A percentile compares a stretch with the other conserved stretches of the same genome.
phyloP scores from a whole-genome alignment of 2,888 invertebrate genomes.

The Sphaerophoria taeniata region DNA sequence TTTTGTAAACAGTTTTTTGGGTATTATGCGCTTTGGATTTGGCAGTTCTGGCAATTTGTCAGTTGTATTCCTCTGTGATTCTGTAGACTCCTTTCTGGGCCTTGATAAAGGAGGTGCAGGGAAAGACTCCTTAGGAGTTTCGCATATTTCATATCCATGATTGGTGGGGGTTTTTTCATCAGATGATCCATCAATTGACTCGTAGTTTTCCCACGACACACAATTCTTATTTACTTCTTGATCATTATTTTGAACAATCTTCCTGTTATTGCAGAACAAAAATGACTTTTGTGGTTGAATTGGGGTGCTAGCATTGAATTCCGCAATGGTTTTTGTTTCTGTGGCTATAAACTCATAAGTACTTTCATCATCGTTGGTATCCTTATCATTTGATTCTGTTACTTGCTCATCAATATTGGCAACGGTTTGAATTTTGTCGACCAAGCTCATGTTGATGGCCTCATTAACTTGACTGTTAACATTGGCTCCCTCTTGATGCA shows the following conservation, averaged over 20 bases:
- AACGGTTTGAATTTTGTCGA: constrained; percentile 55
- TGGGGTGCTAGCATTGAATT: constrained; percentile 71
- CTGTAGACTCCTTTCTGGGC: constrained; percentile 57
- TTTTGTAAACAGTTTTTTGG: constrained; percentile 68
- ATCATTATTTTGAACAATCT: not conserved
- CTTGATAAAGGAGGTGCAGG: constrained; percentile 32
- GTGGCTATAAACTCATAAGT: constrained; percentile 66
- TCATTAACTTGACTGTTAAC: constrained; percentile 77
- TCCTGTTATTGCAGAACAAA: constrained; percentile 35
- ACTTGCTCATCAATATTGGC: not conserved
- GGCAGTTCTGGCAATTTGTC: constrained; percentile 79
- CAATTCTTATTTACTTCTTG: not conserved
- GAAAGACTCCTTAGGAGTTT: constrained; percentile 68
- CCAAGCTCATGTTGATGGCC: constrained; percentile 80
- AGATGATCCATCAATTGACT: constrained; percentile 79
- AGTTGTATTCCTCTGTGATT: constrained; percentile 79
- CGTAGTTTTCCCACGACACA: constrained; percentile 78
- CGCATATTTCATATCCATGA: constrained; percentile 81
- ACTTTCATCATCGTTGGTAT: constrained; percentile 40
- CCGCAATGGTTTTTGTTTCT: constrained; percentile 74
- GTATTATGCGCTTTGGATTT: constrained; percentile 80
- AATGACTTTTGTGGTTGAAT: constrained; percentile 69
- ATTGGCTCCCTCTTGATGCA: constrained; percentile 85
- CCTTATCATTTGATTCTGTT: not conserved
- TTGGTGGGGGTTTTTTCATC: constrained; percentile 68